Evolutionary conservation across 2,888 invertebrate species (phyloP), one percentile per base, ranked within the genome.

Genomic region (Leptinotarsa haldemani): DNA sequence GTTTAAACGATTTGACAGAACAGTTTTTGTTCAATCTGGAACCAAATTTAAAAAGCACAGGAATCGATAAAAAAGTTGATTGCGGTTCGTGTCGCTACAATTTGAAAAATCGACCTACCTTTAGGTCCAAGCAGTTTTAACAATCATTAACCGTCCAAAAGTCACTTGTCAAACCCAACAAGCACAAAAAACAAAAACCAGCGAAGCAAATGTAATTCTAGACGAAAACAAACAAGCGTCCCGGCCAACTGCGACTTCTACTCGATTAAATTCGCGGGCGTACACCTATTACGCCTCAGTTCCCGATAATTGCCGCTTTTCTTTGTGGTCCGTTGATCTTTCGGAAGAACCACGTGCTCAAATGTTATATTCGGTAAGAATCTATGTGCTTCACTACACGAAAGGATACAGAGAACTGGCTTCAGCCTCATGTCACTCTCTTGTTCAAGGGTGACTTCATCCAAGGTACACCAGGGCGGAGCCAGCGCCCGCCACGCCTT

Each of bases 361-460:
- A 83, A 85, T 83, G 83, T 85, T 84, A 83, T 79, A 82, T 83
- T 77, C 79, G 77, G 74, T 71, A 78, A 81, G 82, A 81, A 77
- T 80, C 71, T 78, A 81, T 83, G 83, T 86, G 85, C 85, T 83
- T 78, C 85, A 83, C 85, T 85, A 86, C 84, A 84, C 86, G 85
- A 84, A 85, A 85, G 86, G 84, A 83, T 84, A 82, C 85, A 86
- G 84, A 84, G 85, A 86, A 87, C 87, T 87, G 86, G 86, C 86
- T 85, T 84, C 85, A 83, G 82, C 85, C 81, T 84, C 85, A 85
- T 84, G 86, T 86, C 87, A 87, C 83, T 86, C 85, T 85, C 86
- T 84, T 84, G 86, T 86, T 85, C 85, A 86, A 85, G 87, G 87
- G 86, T 86, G 87, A 86, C 86, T 86, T 87, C 83, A 85, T 85